Base-by-base conservation (phyloP, 1,140 invertebrate species). In the Bombus pyrosoma region DNA sequence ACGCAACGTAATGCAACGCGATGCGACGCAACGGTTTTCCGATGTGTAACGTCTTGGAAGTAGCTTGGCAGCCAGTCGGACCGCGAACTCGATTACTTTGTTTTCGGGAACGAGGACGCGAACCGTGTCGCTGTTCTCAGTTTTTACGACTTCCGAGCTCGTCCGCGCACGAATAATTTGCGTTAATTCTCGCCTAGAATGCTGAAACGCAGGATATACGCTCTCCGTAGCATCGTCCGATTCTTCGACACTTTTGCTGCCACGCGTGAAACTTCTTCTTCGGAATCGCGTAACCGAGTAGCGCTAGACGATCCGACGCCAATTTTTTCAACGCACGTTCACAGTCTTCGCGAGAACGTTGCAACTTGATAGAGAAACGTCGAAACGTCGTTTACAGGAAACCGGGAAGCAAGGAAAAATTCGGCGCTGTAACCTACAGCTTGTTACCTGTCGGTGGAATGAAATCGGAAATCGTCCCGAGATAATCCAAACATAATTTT, bases 121-220 rank as follows among this genome's bases (percentile, higher is more conserved):
- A 68, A 68, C 18, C 25, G 68, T 28, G 1, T 8, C 34, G 37
- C 12, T 39, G 9, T 39, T 32, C 66, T 34, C 59, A 28, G 43
- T 39, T 32, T 71, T 69, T 74, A 81, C 39, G 80, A 74, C 69
- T 73, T 81, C 69, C 68, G n/a, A 43, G 8, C 22, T 41, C 41
- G 64, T 74, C 39, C 73, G 41, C 81, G 59, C 41, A 5, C 32
- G n/a, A 66, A 83, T 66, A 34, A 59, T 66, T 83, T 32, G 57
- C 57, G 71, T 75, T 43, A n/a, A 47, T 74, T 82, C 68, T 22
- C 57, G 68, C 53, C 39, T 37, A n/a, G 47, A 3, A 43, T 2
- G 13, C 22, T 13, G 39, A n/a, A 32, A 47, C 8, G 12, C 37
- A 53, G 79, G 79, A 81, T 81, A 74, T 53, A 64, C 81, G 53